Percentiles rank a stretch among this genome's conserved stretches.
These are phyloP conservation scores for Mustelus asterias DNA, from an alignment of 2,113 vertebrate species.

Conservation along the genomic window DNA sequence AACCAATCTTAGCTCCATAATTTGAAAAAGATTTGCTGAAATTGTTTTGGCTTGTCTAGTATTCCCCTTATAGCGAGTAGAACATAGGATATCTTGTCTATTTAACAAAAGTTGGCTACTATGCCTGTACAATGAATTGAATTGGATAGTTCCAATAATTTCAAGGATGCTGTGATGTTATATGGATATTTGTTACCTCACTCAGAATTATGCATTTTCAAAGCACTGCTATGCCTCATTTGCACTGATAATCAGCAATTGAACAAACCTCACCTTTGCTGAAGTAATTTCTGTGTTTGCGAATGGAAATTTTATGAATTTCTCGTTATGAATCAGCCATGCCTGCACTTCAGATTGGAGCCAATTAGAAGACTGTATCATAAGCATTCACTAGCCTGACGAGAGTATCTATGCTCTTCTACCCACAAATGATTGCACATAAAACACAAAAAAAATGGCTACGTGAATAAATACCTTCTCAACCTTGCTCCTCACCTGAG, in stretches of 20 bases:
- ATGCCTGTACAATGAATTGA: not conserved
- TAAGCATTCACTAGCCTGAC: not conserved
- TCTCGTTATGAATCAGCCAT: not conserved
- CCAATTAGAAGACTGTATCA: not conserved
- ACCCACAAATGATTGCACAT: not conserved
- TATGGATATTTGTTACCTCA: not conserved
- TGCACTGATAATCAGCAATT: not conserved
- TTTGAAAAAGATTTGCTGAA: not conserved
- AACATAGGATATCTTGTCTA: not conserved
- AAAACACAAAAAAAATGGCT: not conserved
- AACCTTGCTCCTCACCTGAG: no score
- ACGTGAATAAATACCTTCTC: no score
- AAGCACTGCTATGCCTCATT: conserved; percentile 1
- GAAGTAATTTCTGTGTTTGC: not conserved
- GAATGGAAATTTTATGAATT: not conserved
- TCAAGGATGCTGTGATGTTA: no score
- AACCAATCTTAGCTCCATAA: not conserved
- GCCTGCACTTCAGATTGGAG: not conserved
- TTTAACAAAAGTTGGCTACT: not conserved
- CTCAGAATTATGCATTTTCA: not conserved
- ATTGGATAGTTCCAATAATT: not conserved
- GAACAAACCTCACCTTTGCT: not conserved
- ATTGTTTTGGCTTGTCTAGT: not conserved
- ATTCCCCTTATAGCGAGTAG: not conserved
- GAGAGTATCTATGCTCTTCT: not conserved